phyloP scores from a whole-genome alignment of 2,888 invertebrate species.

The Camptogramma bilineatum region DNA sequence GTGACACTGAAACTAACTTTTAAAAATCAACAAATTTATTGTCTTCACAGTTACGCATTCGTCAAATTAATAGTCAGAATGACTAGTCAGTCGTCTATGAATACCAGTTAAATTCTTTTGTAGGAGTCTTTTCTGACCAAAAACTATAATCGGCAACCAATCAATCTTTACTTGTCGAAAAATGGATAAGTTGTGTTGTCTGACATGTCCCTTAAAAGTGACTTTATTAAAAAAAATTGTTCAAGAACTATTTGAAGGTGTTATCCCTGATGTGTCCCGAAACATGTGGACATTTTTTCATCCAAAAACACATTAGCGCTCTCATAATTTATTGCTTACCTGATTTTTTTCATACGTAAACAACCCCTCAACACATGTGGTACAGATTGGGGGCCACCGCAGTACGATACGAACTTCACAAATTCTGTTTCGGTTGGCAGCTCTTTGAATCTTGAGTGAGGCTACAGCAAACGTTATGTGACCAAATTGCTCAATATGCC shows the following conservation, averaged over 20 bases:
- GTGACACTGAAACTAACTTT: too few species aligned
- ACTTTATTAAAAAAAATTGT: neutral
- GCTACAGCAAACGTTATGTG: neutral
- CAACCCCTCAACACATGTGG: constrained; percentile 54
- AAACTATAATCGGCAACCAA: neutral
- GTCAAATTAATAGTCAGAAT: too few species aligned
- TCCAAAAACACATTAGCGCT: constrained; percentile 48
- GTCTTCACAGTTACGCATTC: too few species aligned
- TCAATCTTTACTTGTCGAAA: neutral
- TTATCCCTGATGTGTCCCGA: constrained; percentile 10
- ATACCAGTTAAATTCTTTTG: neutral
- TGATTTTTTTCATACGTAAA: constrained; percentile 56
- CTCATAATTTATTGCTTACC: constrained; percentile 61
- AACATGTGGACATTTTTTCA: constrained; percentile 50
- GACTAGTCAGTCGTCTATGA: too few species aligned
- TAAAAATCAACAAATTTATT: too few species aligned
- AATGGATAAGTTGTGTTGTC: neutral
- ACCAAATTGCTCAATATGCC: neutral
- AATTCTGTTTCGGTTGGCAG: neutral
- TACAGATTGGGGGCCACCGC: constrained; percentile 36
- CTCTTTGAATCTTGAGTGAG: neutral
- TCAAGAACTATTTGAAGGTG: neutral
- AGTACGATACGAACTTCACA: constrained; percentile 4
- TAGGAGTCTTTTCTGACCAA: neutral
- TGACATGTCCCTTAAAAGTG: too few species aligned